phyloP scores from a whole-genome alignment of 2,797 vertebrate genomes.

The Diplodus puntazzo region DNA sequence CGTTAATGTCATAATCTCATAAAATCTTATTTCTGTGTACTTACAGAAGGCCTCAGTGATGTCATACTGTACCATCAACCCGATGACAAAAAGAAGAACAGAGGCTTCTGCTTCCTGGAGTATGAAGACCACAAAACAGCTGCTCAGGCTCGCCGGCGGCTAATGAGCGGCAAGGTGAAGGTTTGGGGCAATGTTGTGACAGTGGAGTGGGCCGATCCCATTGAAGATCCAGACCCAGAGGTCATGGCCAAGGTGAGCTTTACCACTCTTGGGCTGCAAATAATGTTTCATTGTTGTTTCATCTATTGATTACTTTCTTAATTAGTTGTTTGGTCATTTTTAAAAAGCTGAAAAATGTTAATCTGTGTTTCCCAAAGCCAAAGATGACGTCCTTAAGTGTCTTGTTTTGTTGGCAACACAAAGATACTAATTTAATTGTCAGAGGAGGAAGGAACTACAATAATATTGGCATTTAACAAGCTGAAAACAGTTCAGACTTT shows the following conservation, averaged over 20 bases:
- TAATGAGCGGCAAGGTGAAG: conserved; percentile 99
- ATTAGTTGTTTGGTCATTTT: too few species aligned
- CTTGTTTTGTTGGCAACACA: too few species aligned
- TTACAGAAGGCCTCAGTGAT: conserved; percentile 95
- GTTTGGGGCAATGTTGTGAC: conserved; percentile 98
- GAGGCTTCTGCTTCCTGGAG: conserved; percentile 97
- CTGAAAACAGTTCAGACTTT: too few species aligned
- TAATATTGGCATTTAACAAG: too few species aligned
- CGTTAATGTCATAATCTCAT: not conserved
- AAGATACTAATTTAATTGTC: too few species aligned
- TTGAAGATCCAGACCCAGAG: conserved; percentile 98
- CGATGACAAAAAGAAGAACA: conserved; percentile 98
- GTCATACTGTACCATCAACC: conserved; percentile 98
- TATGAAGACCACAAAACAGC: conserved; percentile 98
- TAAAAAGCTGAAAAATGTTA: too few species aligned
- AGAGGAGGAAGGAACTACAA: too few species aligned
- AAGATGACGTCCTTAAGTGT: too few species aligned
- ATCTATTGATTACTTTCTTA: too few species aligned
- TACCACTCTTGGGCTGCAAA: not conserved
- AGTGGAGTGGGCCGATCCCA: conserved; percentile 98
- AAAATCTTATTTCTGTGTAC: accelerated
- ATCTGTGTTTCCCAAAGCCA: too few species aligned
- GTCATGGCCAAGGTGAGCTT: conserved; percentile 95
- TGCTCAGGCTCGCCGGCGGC: conserved; percentile 94
- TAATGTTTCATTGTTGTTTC: too few species aligned